Base-by-base conservation (phyloP, 1,140 invertebrate genomes). In the Berghia stephanieae region DNA sequence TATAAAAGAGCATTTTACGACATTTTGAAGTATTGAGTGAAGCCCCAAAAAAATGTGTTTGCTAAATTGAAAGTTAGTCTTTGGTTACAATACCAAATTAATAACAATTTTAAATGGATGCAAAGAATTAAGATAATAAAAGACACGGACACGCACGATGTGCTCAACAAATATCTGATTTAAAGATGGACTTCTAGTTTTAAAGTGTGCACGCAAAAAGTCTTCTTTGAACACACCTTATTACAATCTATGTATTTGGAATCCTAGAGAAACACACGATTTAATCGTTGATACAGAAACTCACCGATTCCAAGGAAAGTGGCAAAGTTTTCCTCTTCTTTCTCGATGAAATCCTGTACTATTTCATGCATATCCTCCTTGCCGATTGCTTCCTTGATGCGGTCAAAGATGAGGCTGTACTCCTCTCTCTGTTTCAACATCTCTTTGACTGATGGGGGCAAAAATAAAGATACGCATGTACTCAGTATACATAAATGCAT, bases 261-360 rank as follows among this genome's bases (percentile, higher is more conserved):
- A 63, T 63, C 8, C 10, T 31, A 63, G 13, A 16, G 10, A 8
- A 16, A 31, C 8, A 18, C 10, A 63, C 27, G 27, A 18, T 63
- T 18, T 63, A 63, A 16, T 27, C 13, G 27, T 31, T 18, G 8
- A 13, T 10, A 63, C 57, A 63, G 24, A 4, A 49, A 42, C 74
- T 60, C 6, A 76, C 74, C 74, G 18, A 76, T 76, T 13, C 6
- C 36, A 27, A 76, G 63, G 31, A 76, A 76, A 21, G 55, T 66
- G 42, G n/a, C 34, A 34, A 76, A 76, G 42, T 76, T 76, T 24
- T 76, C 63, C 43, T 76, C 74, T 63, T 76, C 74, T 5, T 60
- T 44, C 34, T 76, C 74, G 38, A 76, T 76, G 63, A 76, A 76
- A 44, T 76, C 74, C 36, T 66, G 43, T 1, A 76, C 63, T 3